Conservation (phyloP, 1,140 invertebrate genomes). For the Asobara japonica region DNA sequence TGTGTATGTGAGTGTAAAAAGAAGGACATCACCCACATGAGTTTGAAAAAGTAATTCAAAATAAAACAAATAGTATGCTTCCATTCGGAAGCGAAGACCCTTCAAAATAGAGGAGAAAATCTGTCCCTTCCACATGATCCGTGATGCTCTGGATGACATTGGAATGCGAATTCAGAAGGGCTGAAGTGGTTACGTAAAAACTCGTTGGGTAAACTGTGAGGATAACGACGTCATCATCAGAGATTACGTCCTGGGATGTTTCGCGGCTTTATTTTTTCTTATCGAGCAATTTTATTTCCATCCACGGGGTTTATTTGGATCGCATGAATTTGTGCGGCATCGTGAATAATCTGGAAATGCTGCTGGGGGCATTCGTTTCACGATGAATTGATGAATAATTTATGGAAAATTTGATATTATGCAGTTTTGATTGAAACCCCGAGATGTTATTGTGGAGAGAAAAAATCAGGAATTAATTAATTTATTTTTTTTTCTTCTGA, state of each 20-base stretch:
- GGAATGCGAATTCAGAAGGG: constrained; percentile 30
- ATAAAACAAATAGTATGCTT: too few species aligned
- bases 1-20: too few species aligned
- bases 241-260: constrained; percentile 30
- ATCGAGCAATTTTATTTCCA: neutral
- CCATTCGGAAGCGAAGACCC: too few species aligned
- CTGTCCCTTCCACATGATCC: constrained; percentile 7
- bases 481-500: too few species aligned
- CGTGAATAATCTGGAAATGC: constrained; percentile 12
- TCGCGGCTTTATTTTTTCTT: neutral
- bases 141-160: neutral
- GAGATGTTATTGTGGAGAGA: too few species aligned
- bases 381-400: too few species aligned
- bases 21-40: too few species aligned
- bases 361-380: too few species aligned
- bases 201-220: constrained; percentile 26
- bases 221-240: constrained; percentile 41
- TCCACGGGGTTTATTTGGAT: neutral
- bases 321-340: neutral
- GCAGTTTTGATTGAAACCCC: too few species aligned
- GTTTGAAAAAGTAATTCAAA: too few species aligned
- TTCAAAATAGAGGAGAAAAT: neutral
- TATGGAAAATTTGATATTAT: too few species aligned
- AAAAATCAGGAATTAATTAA: too few species aligned
- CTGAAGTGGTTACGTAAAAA: constrained; percentile 29